phyloP scores from a whole-genome alignment of 2,113 vertebrate species.

The Peromyscus polionotus region DNA sequence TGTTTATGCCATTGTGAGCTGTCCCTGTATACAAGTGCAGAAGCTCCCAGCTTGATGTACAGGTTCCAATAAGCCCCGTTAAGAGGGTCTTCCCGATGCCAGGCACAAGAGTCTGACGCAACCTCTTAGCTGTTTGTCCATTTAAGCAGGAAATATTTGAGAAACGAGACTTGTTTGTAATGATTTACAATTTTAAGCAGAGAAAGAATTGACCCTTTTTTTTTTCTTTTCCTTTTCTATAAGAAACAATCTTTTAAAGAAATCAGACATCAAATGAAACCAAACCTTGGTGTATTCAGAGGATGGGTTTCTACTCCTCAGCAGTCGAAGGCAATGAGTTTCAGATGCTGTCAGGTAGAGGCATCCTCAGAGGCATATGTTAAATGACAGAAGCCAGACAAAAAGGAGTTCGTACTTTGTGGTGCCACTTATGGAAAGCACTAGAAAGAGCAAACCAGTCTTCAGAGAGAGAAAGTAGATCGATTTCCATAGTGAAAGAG shows the following conservation, averaged over 20 bases:
- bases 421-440: neutral
- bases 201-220: neutral
- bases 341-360: neutral
- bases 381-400: neutral
- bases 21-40: slow-evolving; percentile 63
- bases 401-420: neutral
- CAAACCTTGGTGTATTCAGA: neutral
- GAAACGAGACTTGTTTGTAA: neutral
- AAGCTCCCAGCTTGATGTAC: slow-evolving; percentile 44
- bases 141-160: neutral
- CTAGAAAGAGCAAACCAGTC: slow-evolving; percentile 9
- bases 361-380: neutral
- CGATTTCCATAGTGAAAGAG: accelerated
- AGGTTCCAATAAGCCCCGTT: slow-evolving; percentile 67
- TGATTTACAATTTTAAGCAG: neutral
- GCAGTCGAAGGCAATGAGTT: neutral
- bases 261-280: neutral
- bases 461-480: slow-evolving; percentile 23
- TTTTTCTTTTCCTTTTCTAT: neutral
- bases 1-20: slow-evolving; percentile 83
- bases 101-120: neutral
- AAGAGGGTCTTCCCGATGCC: neutral
- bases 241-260: neutral
- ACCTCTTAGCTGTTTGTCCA: neutral
- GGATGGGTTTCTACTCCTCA: neutral